A percentile compares a stretch with the other conserved stretches of the same genome.
These are phyloP conservation scores for Pipra filicauda DNA, from an alignment of 2,113 vertebrate genomes.

Conservation along the genomic window DNA sequence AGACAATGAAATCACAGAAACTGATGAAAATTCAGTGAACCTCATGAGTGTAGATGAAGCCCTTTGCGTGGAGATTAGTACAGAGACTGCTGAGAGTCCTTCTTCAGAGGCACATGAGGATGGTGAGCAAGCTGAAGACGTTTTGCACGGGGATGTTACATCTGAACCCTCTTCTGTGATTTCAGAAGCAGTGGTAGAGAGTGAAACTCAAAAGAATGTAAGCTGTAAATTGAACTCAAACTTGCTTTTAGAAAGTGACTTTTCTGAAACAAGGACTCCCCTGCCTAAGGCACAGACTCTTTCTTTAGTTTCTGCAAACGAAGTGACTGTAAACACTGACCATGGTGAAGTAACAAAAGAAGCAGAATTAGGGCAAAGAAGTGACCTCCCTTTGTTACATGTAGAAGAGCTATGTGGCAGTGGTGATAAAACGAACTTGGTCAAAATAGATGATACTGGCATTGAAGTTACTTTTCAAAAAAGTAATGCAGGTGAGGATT, in stretches of 20 bases:
- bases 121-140: background rate
- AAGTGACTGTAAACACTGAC: background rate
- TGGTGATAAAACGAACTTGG: background rate
- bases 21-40: background rate
- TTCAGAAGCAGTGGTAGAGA: background rate
- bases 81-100: background rate
- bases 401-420: background rate
- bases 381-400: background rate
- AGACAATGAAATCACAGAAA: background rate
- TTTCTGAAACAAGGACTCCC: background rate
- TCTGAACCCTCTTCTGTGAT: background rate
- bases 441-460: background rate
- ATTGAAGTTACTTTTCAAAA: slow-evolving; percentile 16
- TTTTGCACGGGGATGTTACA: background rate
- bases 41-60: slow-evolving; percentile 1
- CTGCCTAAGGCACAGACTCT: background rate
- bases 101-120: background rate
- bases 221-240: background rate
- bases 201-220: background rate
- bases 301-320: background rate
- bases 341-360: background rate
- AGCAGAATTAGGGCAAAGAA: background rate
- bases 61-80: background rate
- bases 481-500: slow-evolving; percentile 63
- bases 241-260: background rate